Base-by-base conservation (phyloP, 2,797 vertebrate genomes). In the Aselliscus stoliczkanus region DNA sequence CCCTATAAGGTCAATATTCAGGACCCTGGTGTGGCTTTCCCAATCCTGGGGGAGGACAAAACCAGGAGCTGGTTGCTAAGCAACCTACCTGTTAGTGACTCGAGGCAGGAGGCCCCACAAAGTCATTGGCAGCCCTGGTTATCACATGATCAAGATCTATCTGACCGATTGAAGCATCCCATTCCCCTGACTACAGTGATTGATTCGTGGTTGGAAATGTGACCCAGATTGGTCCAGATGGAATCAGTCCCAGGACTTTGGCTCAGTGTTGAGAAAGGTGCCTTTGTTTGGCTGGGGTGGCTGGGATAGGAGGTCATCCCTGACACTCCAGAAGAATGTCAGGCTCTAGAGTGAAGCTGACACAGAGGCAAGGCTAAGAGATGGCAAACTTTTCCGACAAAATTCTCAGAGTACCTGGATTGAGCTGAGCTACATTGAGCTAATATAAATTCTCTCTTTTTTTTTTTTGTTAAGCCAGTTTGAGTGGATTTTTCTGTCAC, bases 41-140 rank as follows among this genome's bases (percentile, higher is more conserved):
- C 12, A 54, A 7, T 39, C 34, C 20, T 4, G 37, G 47, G 25
- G 2, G 60, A 23, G 37, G n/a, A 52, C 62, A 73, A 34, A 88
- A 34, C 21, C 52, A 9, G 21, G 39, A 75, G 54, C 5, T 69
- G n/a, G 88, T 90, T 93, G 84, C 88, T 83, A 92, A 87, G 97
- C 93, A 93, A 87, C 64, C 21, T 56, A 42, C 39, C 37, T 12
- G 27, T 3, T 81, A 21, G 34, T 15, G 73, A 73, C n/a, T 87
- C 44, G 21, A 37, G 27, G 11, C n/a, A 67, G 82, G 93, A 70
- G 27, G n/a, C 42, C 50, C 27, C 44, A 79, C 39, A 34, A 80
- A 79, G 75, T 31, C 44, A 67, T 42, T 50, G 73, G 84, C 2
- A 5, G 25, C 15, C 18, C 31, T 4, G 0, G n/a, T 29, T 62